These are phyloP conservation scores for Lucifuga dentata DNA, from an alignment of 2,113 vertebrate genomes.

Conservation along the genomic window DNA sequence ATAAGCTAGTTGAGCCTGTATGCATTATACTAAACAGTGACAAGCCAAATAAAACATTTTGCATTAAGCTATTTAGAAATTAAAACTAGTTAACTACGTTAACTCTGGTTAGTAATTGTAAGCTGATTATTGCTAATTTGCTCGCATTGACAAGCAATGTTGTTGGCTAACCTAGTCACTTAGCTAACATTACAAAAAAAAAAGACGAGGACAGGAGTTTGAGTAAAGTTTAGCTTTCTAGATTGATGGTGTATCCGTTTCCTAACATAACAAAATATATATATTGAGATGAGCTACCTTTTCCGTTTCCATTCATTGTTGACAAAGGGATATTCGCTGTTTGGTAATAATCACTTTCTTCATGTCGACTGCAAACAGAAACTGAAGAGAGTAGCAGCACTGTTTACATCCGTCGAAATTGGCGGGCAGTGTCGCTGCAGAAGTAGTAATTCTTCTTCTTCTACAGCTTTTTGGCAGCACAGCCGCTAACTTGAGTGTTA, in stretches of 20 bases:
- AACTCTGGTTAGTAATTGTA: too few relatives aligned
- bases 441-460: background rate
- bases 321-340: background rate
- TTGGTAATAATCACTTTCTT: background rate
- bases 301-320: constrained; percentile 55
- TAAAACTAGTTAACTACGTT: too few relatives aligned
- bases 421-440: constrained; percentile 61
- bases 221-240: too few relatives aligned
- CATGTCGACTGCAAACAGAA: background rate
- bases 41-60: too few relatives aligned
- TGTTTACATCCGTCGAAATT: constrained; percentile 73
- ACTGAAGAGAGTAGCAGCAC: background rate
- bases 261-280: background rate
- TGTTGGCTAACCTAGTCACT: background rate
- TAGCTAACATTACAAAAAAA: background rate
- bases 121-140: background rate
- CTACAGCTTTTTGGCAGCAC: background rate
- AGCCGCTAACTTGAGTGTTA: constrained; percentile 29
- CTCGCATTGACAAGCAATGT: too few relatives aligned
- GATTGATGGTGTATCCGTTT: background rate
- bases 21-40: too few relatives aligned
- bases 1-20: too few relatives aligned
- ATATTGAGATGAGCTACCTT: constrained; percentile 51
- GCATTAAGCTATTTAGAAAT: too few relatives aligned
- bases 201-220: too few relatives aligned